Evolutionary conservation across 1,140 invertebrate species (phyloP).

Genomic region (Neoseiulus cucumeris): DNA sequence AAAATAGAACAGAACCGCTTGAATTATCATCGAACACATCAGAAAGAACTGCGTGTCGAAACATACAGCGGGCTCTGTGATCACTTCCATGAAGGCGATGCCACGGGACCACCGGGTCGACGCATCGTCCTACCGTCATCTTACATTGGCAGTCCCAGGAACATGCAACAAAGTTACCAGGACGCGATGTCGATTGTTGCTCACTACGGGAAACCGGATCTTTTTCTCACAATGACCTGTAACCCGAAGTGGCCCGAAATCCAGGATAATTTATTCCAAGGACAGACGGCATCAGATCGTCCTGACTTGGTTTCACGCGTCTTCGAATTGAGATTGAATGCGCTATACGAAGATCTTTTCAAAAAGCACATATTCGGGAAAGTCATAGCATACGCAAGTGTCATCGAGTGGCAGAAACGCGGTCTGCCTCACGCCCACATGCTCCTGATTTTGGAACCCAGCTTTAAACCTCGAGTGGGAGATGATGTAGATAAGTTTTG

Average conservation of each 20-base stretch:
- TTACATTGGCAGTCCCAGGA: conserved; percentile 26
- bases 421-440: conserved; percentile 29
- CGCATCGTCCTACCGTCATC: conserved; percentile 20
- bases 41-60: conserved; percentile 20
- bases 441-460: conserved; percentile 19
- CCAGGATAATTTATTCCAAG: not conserved
- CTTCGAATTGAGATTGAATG: conserved; percentile 17
- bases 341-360: conserved; percentile 14
- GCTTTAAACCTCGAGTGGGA: conserved; percentile 13
- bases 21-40: conserved; percentile 18
- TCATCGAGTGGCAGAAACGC: conserved; percentile 27
- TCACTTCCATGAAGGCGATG: conserved; percentile 17
- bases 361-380: conserved; percentile 14
- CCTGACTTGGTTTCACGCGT: conserved; percentile 12
- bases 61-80: conserved; percentile 17
- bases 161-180: conserved; percentile 28
- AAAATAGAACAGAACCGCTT: conserved; percentile 18
- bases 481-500: conserved; percentile 31
- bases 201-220: conserved; percentile 27
- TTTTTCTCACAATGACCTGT: conserved; percentile 33
- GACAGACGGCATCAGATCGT: conserved; percentile 22
- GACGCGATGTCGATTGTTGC: conserved; percentile 33
- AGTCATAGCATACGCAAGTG: conserved; percentile 5
- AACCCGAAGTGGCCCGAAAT: conserved; percentile 31
- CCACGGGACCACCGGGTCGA: conserved; percentile 14